Conservation (phyloP, 2,888 invertebrate species). For the Archips xylosteana region DNA sequence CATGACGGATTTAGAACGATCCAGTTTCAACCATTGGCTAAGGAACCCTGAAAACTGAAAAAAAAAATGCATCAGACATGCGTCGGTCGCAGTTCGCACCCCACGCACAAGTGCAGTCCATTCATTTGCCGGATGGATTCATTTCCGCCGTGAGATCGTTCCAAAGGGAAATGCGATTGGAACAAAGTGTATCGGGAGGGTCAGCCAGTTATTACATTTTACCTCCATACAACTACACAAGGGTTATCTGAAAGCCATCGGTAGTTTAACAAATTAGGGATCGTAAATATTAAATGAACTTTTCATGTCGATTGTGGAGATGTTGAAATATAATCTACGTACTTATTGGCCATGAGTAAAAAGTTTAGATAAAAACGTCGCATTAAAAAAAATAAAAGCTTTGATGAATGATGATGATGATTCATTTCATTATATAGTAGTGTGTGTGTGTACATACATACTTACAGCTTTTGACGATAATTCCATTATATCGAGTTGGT, state of each 20-base stretch:
- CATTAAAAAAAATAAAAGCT: too few relatives aligned
- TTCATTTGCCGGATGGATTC: constrained; percentile 84
- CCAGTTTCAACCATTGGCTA: background rate
- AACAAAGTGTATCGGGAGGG: constrained; percentile 72
- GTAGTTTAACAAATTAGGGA: constrained; percentile 20
- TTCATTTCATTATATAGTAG: too few relatives aligned
- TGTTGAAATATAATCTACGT: background rate
- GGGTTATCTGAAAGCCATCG: constrained; percentile 46
- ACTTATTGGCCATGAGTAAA: too few relatives aligned
- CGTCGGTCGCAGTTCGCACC: constrained; percentile 58
- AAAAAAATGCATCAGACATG: constrained; percentile 64
- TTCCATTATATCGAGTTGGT: too few relatives aligned
- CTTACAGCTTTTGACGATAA: too few relatives aligned
- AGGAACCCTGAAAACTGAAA: constrained; percentile 45
- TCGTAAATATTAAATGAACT: background rate
- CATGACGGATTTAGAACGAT: background rate
- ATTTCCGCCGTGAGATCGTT: constrained; percentile 83
- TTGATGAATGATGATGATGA: too few relatives aligned
- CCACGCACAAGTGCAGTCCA: constrained; percentile 81
- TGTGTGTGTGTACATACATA: too few relatives aligned
- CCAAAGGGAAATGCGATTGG: constrained; percentile 83
- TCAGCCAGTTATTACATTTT: constrained; percentile 71
- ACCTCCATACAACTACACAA: constrained; percentile 67
- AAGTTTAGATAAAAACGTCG: too few relatives aligned
- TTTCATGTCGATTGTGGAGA: background rate